A percentile compares a stretch with the other conserved stretches of the same genome.
Conservation (phyloP, 2,797 vertebrate genomes). For the Cossypha dichroa region DNA sequence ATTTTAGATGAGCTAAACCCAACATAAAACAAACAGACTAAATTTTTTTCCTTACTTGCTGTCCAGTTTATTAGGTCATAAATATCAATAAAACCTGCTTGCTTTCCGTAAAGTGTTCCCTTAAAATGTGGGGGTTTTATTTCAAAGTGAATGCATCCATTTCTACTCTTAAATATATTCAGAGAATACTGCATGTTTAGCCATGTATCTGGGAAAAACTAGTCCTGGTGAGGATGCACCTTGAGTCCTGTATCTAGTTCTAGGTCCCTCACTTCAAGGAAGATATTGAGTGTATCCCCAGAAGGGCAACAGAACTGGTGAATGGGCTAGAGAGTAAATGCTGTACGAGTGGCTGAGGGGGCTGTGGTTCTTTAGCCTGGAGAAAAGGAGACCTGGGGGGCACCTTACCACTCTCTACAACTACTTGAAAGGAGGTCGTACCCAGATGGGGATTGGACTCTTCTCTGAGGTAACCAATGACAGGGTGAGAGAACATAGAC, state of each 20-base stretch:
- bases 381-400: neutral
- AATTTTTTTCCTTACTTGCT: neutral
- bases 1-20: neutral
- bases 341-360: fast-evolving
- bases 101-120: neutral
- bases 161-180: neutral
- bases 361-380: neutral
- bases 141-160: neutral
- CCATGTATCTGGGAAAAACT: neutral
- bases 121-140: neutral
- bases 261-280: neutral
- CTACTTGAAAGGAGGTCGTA: neutral
- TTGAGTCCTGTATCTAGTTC: fast-evolving
- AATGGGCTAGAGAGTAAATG: neutral
- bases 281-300: neutral
- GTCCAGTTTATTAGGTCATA: neutral
- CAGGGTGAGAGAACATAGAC: neutral
- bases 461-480: neutral
- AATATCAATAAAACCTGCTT: neutral
- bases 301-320: neutral
- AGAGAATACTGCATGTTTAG: neutral
- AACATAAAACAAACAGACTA: neutral
- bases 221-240: neutral
- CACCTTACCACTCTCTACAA: fast-evolving
- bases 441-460: fast-evolving